A percentile compares a stretch with the other conserved stretches of the same genome.
Evolutionary conservation across 2,888 invertebrate species (phyloP).

Genomic region (Microctonus aethiopoides): DNA sequence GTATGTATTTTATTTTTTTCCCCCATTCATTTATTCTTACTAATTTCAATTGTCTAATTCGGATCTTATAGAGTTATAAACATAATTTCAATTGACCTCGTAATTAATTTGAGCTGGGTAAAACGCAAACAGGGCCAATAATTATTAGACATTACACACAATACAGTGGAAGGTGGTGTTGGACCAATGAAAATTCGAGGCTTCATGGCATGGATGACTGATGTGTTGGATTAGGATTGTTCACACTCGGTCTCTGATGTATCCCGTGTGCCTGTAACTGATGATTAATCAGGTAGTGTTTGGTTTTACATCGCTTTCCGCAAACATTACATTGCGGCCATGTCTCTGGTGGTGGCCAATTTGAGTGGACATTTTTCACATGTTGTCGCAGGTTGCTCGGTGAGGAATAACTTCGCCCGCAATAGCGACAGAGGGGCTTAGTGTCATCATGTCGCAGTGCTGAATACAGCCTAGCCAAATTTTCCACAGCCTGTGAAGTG

Average conservation of each 20-base stretch:
- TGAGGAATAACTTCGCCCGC: conserved; percentile 79
- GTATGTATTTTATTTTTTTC: conserved; percentile 27
- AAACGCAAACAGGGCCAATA: background rate
- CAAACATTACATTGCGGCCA: conserved; percentile 80
- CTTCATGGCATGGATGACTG: conserved; percentile 51
- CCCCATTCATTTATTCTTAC: conserved; percentile 12
- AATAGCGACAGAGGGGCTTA: conserved; percentile 77
- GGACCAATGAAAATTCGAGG: conserved; percentile 38
- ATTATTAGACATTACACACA: conserved; percentile 16
- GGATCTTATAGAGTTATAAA: conserved; percentile 3
- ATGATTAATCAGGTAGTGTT: conserved; percentile 82
- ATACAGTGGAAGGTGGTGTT: conserved; percentile 3
- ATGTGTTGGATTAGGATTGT: conserved; percentile 53
- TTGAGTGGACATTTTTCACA: conserved; percentile 80
- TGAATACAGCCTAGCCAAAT: conserved; percentile 64
- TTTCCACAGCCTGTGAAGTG: conserved; percentile 58
- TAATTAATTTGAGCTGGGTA: background rate
- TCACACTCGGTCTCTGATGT: conserved; percentile 73
- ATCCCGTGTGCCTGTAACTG: conserved; percentile 81
- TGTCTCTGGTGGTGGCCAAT: conserved; percentile 75
- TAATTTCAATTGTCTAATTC: background rate
- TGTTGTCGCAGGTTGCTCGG: conserved; percentile 81
- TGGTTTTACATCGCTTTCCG: conserved; percentile 81
- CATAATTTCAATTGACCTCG: conserved; percentile 14
- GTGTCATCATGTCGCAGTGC: conserved; percentile 62